phyloP scores from a whole-genome alignment of 2,888 invertebrate genomes.

The Endotricha flammealis region DNA sequence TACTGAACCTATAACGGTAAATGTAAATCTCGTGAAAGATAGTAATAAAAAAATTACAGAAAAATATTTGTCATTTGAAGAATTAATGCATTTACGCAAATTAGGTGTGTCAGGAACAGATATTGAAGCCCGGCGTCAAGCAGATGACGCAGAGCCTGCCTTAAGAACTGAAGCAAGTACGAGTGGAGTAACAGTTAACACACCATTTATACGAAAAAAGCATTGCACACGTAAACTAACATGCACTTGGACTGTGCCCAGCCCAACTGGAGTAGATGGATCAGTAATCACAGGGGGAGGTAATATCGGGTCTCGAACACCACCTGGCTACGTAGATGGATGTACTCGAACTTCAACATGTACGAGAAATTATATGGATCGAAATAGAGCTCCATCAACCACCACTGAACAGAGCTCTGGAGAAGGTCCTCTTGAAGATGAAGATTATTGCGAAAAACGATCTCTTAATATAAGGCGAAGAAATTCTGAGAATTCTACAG shows the following conservation, averaged over 20 bases:
- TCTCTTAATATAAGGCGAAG: conserved; percentile 45
- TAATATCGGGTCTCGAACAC: conserved; percentile 47
- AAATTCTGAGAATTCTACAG: conserved; percentile 35
- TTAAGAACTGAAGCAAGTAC: conserved; percentile 16
- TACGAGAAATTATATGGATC: conserved; percentile 54
- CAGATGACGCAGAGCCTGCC: conserved; percentile 5
- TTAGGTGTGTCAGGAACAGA: conserved; percentile 32
- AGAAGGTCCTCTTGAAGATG: conserved; percentile 32
- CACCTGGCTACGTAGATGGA: conserved; percentile 62
- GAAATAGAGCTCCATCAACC: conserved; percentile 46
- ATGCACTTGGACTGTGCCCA: conserved; percentile 62
- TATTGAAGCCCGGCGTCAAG: conserved; percentile 33
- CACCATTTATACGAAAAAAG: conserved; percentile 45
- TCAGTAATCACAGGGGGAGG: conserved; percentile 23
- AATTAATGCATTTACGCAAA: conserved; percentile 61
- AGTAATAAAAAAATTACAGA: conserved; percentile 37
- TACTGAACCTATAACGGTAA: conserved; percentile 57
- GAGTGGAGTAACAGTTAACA: conserved; percentile 42
- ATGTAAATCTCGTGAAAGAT: conserved; percentile 27
- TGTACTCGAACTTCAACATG: conserved; percentile 68
- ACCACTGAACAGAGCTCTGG: conserved; percentile 18
- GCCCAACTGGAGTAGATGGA: conserved; percentile 34
- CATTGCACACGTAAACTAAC: conserved; percentile 63
- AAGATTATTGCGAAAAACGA: conserved; percentile 64
- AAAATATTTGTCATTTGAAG: conserved; percentile 68